A percentile compares a stretch with the other conserved stretches of the same genome.
Conservation (phyloP, 1,140 invertebrate species). For the Oryctes rhinoceros region DNA sequence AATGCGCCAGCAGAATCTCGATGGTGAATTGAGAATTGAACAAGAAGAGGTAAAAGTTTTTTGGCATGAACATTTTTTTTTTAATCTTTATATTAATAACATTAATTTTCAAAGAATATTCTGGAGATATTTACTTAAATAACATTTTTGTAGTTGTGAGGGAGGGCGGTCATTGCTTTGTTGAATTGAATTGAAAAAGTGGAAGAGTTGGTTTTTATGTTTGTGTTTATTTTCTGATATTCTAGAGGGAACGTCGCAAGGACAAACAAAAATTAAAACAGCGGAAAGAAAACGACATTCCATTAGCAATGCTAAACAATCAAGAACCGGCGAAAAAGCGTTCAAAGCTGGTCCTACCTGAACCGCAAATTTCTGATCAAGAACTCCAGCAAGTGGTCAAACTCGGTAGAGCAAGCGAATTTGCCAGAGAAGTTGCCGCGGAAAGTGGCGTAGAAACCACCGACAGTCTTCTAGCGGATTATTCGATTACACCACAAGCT, state of each 20-base stretch:
- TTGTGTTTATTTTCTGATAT: slow-evolving; percentile 29
- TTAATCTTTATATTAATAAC: too few relatives aligned
- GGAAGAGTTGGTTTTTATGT: too few relatives aligned
- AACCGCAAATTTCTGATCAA: slow-evolving; percentile 96
- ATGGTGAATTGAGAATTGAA: slow-evolving; percentile 89
- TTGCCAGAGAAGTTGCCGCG: slow-evolving; percentile 88
- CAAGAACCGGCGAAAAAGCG: slow-evolving; percentile 92
- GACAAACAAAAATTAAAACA: slow-evolving; percentile 94
- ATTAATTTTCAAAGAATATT: too few relatives aligned
- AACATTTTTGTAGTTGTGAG: background rate
- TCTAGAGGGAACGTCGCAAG: slow-evolving; percentile 79
- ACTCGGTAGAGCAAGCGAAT: slow-evolving; percentile 93
- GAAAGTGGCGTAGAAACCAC: slow-evolving; percentile 84
- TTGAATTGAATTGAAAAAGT: too few relatives aligned
- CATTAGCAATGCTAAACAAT: slow-evolving; percentile 87
- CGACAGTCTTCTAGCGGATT: slow-evolving; percentile 90
- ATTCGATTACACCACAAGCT: slow-evolving; percentile 82
- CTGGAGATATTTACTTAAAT: background rate
- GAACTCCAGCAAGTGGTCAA: slow-evolving; percentile 95
- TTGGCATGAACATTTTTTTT: background rate
- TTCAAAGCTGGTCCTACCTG: slow-evolving; percentile 94
- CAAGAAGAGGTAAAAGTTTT: slow-evolving; percentile 74
- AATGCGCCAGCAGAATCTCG: slow-evolving; percentile 90
- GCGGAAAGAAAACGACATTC: slow-evolving; percentile 96
- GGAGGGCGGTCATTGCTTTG: too few relatives aligned